Conservation (phyloP, 1,140 invertebrate genomes). For the Papilio aristodemus region DNA sequence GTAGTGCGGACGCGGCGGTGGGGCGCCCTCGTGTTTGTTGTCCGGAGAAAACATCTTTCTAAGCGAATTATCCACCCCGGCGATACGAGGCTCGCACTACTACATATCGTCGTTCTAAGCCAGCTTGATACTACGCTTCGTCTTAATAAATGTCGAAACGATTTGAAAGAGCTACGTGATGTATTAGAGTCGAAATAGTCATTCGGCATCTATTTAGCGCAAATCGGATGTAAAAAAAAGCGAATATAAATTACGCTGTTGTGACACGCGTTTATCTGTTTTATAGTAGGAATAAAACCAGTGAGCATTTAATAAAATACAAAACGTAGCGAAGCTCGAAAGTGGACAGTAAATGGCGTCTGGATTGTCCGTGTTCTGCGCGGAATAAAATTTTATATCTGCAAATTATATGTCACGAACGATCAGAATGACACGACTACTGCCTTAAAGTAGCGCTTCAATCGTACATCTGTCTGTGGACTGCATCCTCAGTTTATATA, state of each 20-base stretch:
- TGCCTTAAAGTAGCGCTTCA: slow-evolving; percentile 40
- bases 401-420: slow-evolving; percentile 69
- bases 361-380: slow-evolving; percentile 57
- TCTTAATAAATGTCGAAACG: slow-evolving; percentile 33
- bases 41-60: slow-evolving; percentile 52
- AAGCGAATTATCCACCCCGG: slow-evolving; percentile 49
- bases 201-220: slow-evolving; percentile 12
- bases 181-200: slow-evolving; percentile 23
- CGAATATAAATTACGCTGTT: slow-evolving; percentile 32
- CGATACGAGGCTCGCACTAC: slow-evolving; percentile 39
- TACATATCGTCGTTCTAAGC: slow-evolving; percentile 49
- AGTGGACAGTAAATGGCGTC: slow-evolving; percentile 52
- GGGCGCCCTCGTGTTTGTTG: slow-evolving; percentile 54
- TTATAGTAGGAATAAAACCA: slow-evolving; percentile 48
- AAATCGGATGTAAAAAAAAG: slow-evolving; percentile 20
- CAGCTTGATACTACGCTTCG: slow-evolving; percentile 39
- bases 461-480: slow-evolving; percentile 24
- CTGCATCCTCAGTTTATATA: neutral
- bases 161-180: slow-evolving; percentile 26
- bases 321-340: slow-evolving; percentile 44
- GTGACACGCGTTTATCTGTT: slow-evolving; percentile 43
- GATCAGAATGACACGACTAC: slow-evolving; percentile 57
- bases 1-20: slow-evolving; percentile 61
- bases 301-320: slow-evolving; percentile 56
- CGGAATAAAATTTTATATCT: slow-evolving; percentile 70